phyloP scores from a whole-genome alignment of 2,888 invertebrate species.

The Ectropis crepuscularia region DNA sequence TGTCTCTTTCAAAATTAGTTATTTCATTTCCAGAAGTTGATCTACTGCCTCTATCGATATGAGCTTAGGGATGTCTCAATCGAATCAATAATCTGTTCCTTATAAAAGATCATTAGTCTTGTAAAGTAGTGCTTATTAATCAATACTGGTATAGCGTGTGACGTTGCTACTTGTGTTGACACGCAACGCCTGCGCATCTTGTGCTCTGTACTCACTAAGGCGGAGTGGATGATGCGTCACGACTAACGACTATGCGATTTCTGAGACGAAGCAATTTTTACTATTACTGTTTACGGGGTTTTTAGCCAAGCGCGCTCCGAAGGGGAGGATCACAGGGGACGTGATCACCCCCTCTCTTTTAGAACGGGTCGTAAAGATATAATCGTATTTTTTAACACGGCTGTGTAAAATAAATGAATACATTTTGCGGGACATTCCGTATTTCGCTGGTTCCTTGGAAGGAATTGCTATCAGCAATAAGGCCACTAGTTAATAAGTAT shows the following conservation, averaged over 20 bases:
- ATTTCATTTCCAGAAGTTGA: neutral
- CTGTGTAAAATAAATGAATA: no score
- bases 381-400: no score
- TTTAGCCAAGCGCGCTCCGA: no score
- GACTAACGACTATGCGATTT: neutral
- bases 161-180: conserved; percentile 70
- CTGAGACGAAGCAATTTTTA: neutral
- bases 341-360: no score
- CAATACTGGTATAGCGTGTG: conserved; percentile 48
- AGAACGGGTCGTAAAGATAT: no score
- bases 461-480: no score
- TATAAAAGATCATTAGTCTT: conserved; percentile 81
- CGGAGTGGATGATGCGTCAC: neutral
- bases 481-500: no score
- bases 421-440: no score
- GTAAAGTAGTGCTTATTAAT: conserved; percentile 72
- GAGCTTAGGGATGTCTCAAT: conserved; percentile 74
- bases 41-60: conserved; percentile 13
- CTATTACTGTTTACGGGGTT: neutral
- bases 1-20: no score
- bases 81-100: conserved; percentile 78
- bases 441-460: no score
- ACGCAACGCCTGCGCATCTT: conserved; percentile 54
- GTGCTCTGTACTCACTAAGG: neutral
- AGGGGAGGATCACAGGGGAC: no score